Evolutionary conservation across 2,797 vertebrate genomes (phyloP).

Genomic region (Natrix natrix): DNA sequence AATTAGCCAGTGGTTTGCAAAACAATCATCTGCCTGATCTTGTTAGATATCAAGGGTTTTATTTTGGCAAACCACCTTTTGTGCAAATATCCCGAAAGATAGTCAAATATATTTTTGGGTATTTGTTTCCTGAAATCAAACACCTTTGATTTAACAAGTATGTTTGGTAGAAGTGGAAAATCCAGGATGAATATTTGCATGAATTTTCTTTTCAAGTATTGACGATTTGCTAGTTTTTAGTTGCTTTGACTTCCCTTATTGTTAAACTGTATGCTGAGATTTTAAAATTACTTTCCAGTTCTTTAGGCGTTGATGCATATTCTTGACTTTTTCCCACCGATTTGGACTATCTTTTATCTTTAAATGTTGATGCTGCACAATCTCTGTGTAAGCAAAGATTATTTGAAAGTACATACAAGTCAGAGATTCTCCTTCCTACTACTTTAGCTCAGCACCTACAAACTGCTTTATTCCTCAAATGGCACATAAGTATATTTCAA

Average conservation of each 20-base stretch:
- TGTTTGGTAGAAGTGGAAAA: background rate
- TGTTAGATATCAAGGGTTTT: background rate
- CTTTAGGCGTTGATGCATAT: background rate
- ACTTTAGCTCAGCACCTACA: background rate
- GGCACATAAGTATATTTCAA: background rate
- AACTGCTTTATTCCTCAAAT: background rate
- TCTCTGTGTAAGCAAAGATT: slow-evolving; percentile 8
- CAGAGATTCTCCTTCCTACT: background rate
- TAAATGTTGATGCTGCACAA: slow-evolving; percentile 1
- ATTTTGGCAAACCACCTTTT: background rate
- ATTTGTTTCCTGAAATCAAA: background rate
- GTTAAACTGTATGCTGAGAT: background rate
- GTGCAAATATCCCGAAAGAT: background rate
- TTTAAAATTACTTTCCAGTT: background rate
- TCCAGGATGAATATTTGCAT: background rate
- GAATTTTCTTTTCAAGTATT: background rate
- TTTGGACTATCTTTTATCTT: slow-evolving; percentile 7
- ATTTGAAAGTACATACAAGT: background rate
- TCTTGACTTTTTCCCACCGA: background rate
- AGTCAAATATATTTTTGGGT: background rate
- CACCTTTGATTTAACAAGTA: background rate
- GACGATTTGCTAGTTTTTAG: background rate
- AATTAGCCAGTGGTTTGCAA: background rate
- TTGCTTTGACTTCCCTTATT: background rate
- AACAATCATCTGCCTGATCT: background rate